Conservation (phyloP, 2,888 invertebrate genomes). For the Ophion ventricosus region DNA sequence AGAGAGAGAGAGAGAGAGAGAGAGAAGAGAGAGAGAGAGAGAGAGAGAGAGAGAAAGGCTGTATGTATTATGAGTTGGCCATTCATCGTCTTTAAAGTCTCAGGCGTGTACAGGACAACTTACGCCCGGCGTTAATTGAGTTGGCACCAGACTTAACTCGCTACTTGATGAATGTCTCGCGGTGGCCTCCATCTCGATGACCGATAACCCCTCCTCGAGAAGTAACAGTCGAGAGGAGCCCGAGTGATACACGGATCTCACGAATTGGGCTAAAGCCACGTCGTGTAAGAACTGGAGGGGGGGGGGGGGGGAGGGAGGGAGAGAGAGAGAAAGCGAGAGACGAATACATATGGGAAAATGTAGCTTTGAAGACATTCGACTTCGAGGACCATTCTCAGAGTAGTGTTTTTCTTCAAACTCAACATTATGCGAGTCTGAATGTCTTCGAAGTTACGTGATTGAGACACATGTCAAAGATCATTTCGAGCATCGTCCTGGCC, state of each 20-base stretch:
- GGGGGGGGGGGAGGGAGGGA: conserved; percentile 7
- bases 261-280: conserved; percentile 65
- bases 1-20: conserved; percentile 12
- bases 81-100: conserved; percentile 59
- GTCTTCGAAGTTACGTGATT: too few species aligned
- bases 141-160: conserved; percentile 69
- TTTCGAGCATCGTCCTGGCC: too few species aligned
- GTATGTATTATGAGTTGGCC: conserved; percentile 44
- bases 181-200: conserved; percentile 67
- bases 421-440: too few species aligned
- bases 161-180: conserved; percentile 64
- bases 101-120: conserved; percentile 48
- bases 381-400: not conserved
- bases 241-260: conserved; percentile 30
- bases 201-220: conserved; percentile 70
- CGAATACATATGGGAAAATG: not conserved
- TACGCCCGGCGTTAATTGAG: conserved; percentile 73
- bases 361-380: not conserved
- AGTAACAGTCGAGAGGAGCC: conserved; percentile 25
- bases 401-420: too few species aligned
- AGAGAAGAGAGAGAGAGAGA: conserved; percentile 18
- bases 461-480: too few species aligned
- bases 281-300: conserved; percentile 4
- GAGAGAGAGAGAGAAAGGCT: conserved; percentile 21
- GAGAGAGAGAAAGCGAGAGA: not conserved